A percentile compares a stretch with the other conserved stretches of the same genome.
Conservation (phyloP, 2,888 invertebrate species). For the Hoplodrina blanda region DNA sequence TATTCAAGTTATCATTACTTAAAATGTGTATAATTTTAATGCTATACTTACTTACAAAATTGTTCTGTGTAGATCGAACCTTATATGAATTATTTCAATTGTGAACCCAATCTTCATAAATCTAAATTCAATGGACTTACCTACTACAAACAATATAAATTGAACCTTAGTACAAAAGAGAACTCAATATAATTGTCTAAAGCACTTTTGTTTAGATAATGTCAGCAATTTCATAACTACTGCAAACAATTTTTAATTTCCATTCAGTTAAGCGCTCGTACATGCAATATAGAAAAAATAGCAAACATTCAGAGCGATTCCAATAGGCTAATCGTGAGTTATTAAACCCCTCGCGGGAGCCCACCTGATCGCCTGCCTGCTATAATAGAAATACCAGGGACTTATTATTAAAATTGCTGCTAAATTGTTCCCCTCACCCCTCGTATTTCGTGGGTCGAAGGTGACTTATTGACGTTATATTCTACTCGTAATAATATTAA, state of each 20-base stretch:
- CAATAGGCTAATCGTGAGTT: slow-evolving; percentile 90
- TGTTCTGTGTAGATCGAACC: slow-evolving; percentile 16
- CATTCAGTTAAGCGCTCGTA: slow-evolving; percentile 77
- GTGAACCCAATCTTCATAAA: neutral
- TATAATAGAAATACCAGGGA: slow-evolving; percentile 91
- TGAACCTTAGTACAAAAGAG: slow-evolving; percentile 14
- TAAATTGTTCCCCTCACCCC: slow-evolving; percentile 89
- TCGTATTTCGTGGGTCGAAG: slow-evolving; percentile 83
- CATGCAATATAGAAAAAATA: slow-evolving; percentile 88
- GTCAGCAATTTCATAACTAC: slow-evolving; percentile 65
- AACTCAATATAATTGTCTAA: slow-evolving; percentile 37
- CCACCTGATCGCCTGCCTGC: slow-evolving; percentile 89
- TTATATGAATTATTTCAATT: neutral
- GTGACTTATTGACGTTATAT: slow-evolving; percentile 76
- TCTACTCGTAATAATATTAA: slow-evolving; percentile 76
- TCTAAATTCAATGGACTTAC: neutral
- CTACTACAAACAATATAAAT: neutral
- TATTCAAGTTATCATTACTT: slow-evolving; percentile 16
- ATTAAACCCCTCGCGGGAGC: slow-evolving; percentile 87
- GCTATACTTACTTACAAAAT: neutral
- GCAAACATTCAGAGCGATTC: slow-evolving; percentile 90
- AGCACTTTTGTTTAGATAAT: slow-evolving; percentile 52
- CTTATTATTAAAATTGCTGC: slow-evolving; percentile 91
- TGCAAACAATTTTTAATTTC: slow-evolving; percentile 83
- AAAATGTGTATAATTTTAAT: slow-evolving; percentile 8